phyloP scores from a whole-genome alignment of 2,113 vertebrate species.

The Isurus oxyrinchus region DNA sequence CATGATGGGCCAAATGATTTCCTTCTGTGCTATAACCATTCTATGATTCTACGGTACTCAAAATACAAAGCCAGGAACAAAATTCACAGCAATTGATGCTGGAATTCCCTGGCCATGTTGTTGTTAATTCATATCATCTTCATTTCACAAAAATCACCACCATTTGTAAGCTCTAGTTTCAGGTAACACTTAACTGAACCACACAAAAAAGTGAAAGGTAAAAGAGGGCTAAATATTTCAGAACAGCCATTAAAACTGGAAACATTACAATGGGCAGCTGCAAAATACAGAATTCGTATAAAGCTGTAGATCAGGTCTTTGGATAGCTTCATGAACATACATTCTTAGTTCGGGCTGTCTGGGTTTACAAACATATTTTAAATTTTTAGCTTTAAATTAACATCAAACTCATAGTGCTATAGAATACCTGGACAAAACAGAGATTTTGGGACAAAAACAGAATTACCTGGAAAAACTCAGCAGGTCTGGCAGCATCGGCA shows the following conservation, averaged over 20 bases:
- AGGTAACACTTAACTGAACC: not conserved
- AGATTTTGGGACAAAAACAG: too few relatives aligned
- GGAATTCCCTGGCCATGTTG: not conserved
- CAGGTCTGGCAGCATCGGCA: too few relatives aligned
- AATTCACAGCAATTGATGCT: not conserved
- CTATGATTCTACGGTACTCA: not conserved
- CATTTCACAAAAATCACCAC: not conserved
- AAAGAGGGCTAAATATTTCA: not conserved
- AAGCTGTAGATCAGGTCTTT: not conserved
- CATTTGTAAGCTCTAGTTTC: not conserved
- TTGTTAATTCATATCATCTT: not conserved
- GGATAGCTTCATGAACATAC: not conserved
- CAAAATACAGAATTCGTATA: not conserved
- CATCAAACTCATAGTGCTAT: not conserved
- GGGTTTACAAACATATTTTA: not conserved
- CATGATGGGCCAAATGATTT: too few relatives aligned
- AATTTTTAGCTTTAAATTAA: not conserved
- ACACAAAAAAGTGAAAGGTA: not conserved
- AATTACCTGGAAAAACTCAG: too few relatives aligned
- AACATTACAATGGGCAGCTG: not conserved
- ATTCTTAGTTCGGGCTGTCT: not conserved
- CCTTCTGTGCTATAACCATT: too few relatives aligned
- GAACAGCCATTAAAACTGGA: not conserved
- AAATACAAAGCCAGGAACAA: not conserved
- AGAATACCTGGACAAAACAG: not conserved